These are phyloP conservation scores for Micrasema longulum DNA, from an alignment of 1,140 invertebrate species.

Conservation along the genomic window DNA sequence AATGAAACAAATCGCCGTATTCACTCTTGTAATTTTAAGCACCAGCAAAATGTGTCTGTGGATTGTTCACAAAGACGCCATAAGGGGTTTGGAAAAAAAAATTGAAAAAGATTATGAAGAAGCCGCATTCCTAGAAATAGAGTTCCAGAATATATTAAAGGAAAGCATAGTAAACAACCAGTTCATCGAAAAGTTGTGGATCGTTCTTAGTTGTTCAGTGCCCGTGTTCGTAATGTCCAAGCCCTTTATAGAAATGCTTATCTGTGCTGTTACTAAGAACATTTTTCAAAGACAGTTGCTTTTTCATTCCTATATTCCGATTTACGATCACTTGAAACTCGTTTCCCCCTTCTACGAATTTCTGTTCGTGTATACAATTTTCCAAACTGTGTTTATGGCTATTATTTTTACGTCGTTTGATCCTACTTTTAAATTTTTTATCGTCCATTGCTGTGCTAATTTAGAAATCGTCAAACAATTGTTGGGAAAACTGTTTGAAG, in stretches of 20 bases:
- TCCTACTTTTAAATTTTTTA: not conserved
- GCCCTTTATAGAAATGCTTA: not conserved
- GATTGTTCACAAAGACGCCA: too few species aligned
- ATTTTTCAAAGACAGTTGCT: not conserved
- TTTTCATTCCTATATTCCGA: not conserved
- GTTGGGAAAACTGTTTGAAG: not conserved
- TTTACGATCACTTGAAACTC: not conserved
- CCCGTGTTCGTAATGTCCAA: not conserved
- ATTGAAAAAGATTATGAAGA: too few species aligned
- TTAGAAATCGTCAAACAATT: too few species aligned
- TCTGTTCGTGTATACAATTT: not conserved
- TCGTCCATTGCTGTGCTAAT: not conserved
- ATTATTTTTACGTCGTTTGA: not conserved
- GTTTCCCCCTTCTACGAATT: not conserved
- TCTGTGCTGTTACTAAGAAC: not conserved
- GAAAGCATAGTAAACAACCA: too few species aligned
- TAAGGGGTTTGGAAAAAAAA: too few species aligned
- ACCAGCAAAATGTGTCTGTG: too few species aligned
- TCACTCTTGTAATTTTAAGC: too few species aligned
- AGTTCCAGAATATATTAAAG: too few species aligned
- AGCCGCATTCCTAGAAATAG: too few species aligned
- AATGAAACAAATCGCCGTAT: too few species aligned
- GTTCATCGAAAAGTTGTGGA: not conserved
- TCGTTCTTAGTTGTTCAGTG: not conserved
- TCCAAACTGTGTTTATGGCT: not conserved